Evolutionary conservation across 30 jellyfish, hydroid and myxozoan genomes (phyloP), one percentile per base, ranked within the genome.

Genomic region (Pseudorhiza aurosa): DNA sequence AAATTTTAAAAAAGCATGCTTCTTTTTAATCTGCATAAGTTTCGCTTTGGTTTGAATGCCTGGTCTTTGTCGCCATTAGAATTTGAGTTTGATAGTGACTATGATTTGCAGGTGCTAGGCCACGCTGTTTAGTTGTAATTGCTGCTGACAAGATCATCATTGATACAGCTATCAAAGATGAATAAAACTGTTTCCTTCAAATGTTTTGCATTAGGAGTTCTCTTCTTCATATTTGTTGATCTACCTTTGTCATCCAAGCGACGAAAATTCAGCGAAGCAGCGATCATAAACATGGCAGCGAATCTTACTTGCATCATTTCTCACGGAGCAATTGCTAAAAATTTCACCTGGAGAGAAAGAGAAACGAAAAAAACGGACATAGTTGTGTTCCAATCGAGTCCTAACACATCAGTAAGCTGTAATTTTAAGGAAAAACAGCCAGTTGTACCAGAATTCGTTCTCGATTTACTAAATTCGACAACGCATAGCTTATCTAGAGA

Each of bases 351-450:
- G 72, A 49, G 26, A 5, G 18, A 35, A 73, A 72, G 37, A 27
- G 43, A 72, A 31, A 53, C 60, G 55, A 24, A 31, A 32, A 11
- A 43, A 12, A 46, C 44, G 2, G 82, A 68, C 39, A 24, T 68
- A 25, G 45, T 42, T 1, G 25, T 68, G 1, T 43, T 14, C 49
- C 37, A 21, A 12, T 44, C 68, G 8, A 19, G 28, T 43, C 44
- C 50, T 19, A 40, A 43, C 2, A 25, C 82, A 5, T 42, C 26
- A 28, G 44, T 68, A 27, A 43, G 22, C 42, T 68, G 82, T 27
- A 0, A 5, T n/a, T 2, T 26, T 6, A 27, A 36, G 14, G 37
- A 4, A 36, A 24, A 68, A 1, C 1, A n/a, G 37, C 7, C 46
- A 1, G n/a, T 5, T 10, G 24, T 26, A 5, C 1, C 29, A 31